These are phyloP conservation scores for Julus scanicus DNA, from an alignment of 2,888 invertebrate genomes.

Conservation along the genomic window DNA sequence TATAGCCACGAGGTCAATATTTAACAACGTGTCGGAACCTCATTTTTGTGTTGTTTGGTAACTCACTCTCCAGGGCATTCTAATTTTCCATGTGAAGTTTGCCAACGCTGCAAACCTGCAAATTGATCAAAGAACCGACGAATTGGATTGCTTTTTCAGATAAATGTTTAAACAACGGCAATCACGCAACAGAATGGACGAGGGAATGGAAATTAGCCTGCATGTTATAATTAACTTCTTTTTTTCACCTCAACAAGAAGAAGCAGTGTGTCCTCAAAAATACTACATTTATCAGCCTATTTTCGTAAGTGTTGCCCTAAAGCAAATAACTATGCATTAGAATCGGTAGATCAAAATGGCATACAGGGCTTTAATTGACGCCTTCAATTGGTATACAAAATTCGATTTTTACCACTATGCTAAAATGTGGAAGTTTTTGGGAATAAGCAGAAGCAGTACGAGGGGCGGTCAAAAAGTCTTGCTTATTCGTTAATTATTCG, in stretches of 20 bases:
- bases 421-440: no score
- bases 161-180: conserved; percentile 23
- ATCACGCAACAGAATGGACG: conserved; percentile 3
- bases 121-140: conserved; percentile 28
- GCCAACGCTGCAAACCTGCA: not conserved
- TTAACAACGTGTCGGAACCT: conserved; percentile 21
- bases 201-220: not conserved
- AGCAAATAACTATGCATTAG: no score
- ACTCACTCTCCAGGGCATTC: not conserved
- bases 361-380: no score
- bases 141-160: conserved; percentile 11
- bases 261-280: no score
- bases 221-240: not conserved
- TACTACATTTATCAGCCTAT: no score
- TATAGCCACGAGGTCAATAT: conserved; percentile 21
- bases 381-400: no score
- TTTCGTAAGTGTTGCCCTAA: no score
- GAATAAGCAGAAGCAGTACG: no score
- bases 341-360: no score
- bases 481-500: no score
- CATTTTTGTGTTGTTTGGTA: conserved; percentile 22
- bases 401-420: no score
- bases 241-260: not conserved
- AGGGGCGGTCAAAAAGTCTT: no score
- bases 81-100: conserved; percentile 6